These are phyloP conservation scores for Elaeidobius kamerunicus DNA, from an alignment of 2,888 invertebrate genomes.

Conservation along the genomic window DNA sequence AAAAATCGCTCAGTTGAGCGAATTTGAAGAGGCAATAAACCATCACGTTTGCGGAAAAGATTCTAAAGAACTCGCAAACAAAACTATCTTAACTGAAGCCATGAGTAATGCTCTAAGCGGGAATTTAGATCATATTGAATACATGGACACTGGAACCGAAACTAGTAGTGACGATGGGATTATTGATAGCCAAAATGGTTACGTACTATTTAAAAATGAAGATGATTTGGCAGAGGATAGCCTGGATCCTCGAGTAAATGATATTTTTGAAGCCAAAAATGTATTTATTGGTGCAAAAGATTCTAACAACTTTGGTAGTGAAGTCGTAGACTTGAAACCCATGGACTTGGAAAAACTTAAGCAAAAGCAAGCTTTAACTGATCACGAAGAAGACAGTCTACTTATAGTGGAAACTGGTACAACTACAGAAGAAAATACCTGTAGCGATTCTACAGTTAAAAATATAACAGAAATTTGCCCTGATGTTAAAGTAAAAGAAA, in stretches of 20 bases:
- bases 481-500: constrained; percentile 26
- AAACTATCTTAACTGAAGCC: constrained; percentile 40
- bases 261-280: constrained; percentile 35
- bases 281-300: constrained; percentile 27
- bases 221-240: constrained; percentile 47
- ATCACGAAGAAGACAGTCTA: constrained; percentile 60
- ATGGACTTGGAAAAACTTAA: constrained; percentile 41
- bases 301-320: constrained; percentile 38
- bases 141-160: constrained; percentile 83
- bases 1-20: constrained; percentile 16
- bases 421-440: constrained; percentile 59
- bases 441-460: constrained; percentile 49
- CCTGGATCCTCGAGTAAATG: constrained; percentile 42
- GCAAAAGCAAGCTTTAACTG: constrained; percentile 43
- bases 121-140: constrained; percentile 79
- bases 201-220: constrained; percentile 62
- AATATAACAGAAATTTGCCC: constrained; percentile 43
- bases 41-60: constrained; percentile 21
- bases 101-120: constrained; percentile 42
- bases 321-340: constrained; percentile 43
- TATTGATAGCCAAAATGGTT: constrained; percentile 61
- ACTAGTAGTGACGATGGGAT: constrained; percentile 66
- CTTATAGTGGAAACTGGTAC: constrained; percentile 55
- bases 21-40: constrained; percentile 15
- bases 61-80: constrained; percentile 37